These are phyloP conservation scores for Podargus strigoides DNA, from an alignment of 2,797 vertebrate species.

Conservation along the genomic window DNA sequence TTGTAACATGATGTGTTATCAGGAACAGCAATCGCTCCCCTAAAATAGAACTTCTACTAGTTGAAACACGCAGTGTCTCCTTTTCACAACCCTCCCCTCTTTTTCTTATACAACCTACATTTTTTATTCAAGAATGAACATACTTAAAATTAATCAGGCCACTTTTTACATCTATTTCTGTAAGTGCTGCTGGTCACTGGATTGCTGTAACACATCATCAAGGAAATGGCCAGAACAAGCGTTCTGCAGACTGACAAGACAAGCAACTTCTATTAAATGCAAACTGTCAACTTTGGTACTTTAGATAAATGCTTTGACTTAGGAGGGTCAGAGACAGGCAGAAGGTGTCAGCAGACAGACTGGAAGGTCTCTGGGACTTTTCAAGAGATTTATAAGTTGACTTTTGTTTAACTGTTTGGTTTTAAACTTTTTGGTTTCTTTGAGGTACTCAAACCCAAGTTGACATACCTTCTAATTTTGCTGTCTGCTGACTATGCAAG, in stretches of 20 bases:
- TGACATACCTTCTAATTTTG: conserved; percentile 14
- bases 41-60: background rate
- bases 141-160: conserved; percentile 6
- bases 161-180: conserved; percentile 10
- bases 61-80: background rate
- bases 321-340: conserved; percentile 36
- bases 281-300: conserved; percentile 27
- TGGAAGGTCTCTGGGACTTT: conserved; percentile 44
- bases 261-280: conserved; percentile 24
- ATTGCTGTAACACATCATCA: conserved; percentile 25
- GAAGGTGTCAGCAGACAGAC: conserved; percentile 43
- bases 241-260: background rate
- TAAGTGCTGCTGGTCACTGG: background rate
- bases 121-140: background rate
- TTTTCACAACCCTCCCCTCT: background rate
- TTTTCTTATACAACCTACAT: background rate
- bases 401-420: conserved; percentile 5
- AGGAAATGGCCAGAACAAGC: background rate
- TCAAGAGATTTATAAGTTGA: conserved; percentile 26
- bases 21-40: background rate
- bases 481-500: background rate
- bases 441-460: background rate
- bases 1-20: background rate
- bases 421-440: conserved; percentile 36
- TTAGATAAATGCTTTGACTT: conserved; percentile 49